Percentiles rank a stretch among this genome's conserved stretches.
phyloP scores from a whole-genome alignment of 2,113 vertebrate species.

The Daubentonia madagascariensis region DNA sequence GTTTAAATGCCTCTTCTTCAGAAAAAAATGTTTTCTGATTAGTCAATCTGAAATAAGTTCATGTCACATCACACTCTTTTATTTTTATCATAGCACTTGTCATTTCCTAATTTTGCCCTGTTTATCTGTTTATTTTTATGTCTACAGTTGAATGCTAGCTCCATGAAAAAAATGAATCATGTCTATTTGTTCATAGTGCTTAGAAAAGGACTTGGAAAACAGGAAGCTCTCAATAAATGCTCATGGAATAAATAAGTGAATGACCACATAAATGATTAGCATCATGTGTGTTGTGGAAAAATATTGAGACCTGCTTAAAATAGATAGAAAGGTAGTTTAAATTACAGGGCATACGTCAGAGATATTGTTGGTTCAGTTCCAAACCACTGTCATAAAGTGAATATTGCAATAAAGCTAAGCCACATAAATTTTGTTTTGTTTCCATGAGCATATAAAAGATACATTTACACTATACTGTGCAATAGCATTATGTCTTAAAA shows the following conservation, averaged over 20 bases:
- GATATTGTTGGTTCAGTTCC: neutral
- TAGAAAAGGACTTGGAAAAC: neutral
- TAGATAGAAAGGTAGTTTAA: neutral
- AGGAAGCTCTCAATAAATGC: neutral
- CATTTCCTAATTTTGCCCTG: neutral
- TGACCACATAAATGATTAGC: neutral
- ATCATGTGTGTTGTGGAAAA: neutral
- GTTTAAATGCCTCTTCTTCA: neutral
- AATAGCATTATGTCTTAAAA: neutral
- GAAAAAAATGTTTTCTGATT: neutral
- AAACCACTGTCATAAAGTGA: neutral
- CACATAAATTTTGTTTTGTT: neutral
- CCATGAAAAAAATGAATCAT: neutral
- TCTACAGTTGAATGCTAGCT: neutral
- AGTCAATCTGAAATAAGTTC: neutral
- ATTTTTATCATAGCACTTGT: neutral
- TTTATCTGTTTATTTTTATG: neutral
- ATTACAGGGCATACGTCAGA: neutral
- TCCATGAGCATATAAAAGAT: neutral
- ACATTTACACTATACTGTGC: neutral
- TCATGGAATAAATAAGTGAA: neutral
- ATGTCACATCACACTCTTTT: neutral
- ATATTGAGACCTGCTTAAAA: neutral
- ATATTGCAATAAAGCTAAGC: neutral
- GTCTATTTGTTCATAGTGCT: neutral